These are phyloP conservation scores for Caenorhabditis zanzibari DNA, from an alignment of 2,888 invertebrate genomes.

Conservation along the genomic window DNA sequence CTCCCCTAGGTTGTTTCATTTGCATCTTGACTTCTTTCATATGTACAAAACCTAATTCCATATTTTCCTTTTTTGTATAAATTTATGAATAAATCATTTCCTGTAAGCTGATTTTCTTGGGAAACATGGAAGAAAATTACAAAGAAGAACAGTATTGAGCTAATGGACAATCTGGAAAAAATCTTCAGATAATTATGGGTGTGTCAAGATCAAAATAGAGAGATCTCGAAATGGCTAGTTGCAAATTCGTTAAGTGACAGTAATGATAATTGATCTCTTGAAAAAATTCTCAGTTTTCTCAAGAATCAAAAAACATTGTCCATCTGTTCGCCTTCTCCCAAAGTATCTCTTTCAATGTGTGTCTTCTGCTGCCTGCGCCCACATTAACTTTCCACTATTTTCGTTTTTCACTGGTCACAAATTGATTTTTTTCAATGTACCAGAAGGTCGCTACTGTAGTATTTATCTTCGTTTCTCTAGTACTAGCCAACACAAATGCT, in stretches of 20 bases:
- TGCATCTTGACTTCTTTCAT: not conserved
- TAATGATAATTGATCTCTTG: no score
- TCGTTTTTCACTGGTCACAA: not conserved
- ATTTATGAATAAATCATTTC: no score
- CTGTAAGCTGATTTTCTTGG: no score
- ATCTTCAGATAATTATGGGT: no score
- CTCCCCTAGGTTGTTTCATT: not conserved
- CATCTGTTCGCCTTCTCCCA: not conserved
- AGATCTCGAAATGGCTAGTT: no score
- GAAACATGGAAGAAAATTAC: no score
- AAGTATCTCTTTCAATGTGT: constrained; percentile 5
- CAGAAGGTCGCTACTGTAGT: not conserved
- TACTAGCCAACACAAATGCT: not conserved
- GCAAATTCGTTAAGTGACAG: no score
- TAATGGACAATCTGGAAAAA: no score
- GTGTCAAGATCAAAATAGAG: no score
- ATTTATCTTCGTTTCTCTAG: not conserved
- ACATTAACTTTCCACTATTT: not conserved
- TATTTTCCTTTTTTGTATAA: no score
- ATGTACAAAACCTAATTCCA: no score
- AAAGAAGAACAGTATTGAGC: no score
- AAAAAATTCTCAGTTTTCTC: not conserved
- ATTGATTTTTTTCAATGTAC: constrained; percentile 30
- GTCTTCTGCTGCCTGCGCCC: constrained; percentile 9
- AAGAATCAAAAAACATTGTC: not conserved